Percentiles rank a stretch among this genome's conserved stretches.
phyloP scores from a whole-genome alignment of 2,888 invertebrate species.

The Fragum sueziense region DNA sequence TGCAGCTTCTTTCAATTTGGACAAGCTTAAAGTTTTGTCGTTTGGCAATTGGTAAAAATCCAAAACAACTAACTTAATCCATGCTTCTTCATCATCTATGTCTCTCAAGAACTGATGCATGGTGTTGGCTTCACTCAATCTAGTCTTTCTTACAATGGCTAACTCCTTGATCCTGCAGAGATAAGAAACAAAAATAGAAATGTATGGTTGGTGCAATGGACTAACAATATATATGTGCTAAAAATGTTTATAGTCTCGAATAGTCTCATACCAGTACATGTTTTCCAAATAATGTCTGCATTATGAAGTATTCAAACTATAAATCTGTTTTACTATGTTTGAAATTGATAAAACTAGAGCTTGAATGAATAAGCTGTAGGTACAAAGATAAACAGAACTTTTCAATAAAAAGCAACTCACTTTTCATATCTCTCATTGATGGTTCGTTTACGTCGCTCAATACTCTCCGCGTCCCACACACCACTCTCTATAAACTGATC shows the following conservation, averaged over 20 bases:
- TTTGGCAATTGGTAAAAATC: neutral
- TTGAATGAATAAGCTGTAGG: too few species aligned
- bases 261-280: too few species aligned
- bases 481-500: slow-evolving; percentile 94
- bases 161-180: slow-evolving; percentile 90
- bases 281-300: too few species aligned
- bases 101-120: slow-evolving; percentile 99
- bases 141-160: slow-evolving; percentile 94
- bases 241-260: too few species aligned
- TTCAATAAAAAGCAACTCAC: slow-evolving; percentile 57
- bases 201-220: too few species aligned
- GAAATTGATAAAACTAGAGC: too few species aligned
- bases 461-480: slow-evolving; percentile 98
- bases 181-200: too few species aligned
- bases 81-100: slow-evolving; percentile 99
- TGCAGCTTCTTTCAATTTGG: neutral
- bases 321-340: too few species aligned
- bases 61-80: slow-evolving; percentile 91
- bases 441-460: slow-evolving; percentile 94
- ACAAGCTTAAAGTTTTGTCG: neutral
- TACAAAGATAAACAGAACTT: too few species aligned
- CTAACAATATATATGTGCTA: too few species aligned
- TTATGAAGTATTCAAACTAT: too few species aligned
- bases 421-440: slow-evolving; percentile 96
- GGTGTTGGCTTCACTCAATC: slow-evolving; percentile 97